Evolutionary conservation across 2,113 vertebrate species (phyloP), one percentile per base, ranked within the genome.

Genomic region (Rhinolophus sinicus): DNA sequence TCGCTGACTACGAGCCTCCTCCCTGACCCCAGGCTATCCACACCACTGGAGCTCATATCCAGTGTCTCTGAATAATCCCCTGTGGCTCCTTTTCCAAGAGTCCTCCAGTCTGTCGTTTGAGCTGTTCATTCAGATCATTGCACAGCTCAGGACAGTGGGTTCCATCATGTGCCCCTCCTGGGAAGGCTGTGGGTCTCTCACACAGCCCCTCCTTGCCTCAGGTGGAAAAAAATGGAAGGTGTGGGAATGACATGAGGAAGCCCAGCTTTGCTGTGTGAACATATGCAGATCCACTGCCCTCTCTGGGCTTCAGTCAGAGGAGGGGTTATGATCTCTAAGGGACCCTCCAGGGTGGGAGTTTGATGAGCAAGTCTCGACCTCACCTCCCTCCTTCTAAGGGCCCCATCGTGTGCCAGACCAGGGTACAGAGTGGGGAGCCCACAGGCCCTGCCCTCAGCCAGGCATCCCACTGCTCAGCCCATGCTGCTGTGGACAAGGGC

Each of bases 301-400:
- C 64, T 83, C 72, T 21, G 30, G 93, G 73, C 67, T 75, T 33
- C 19, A 60, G 70, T 64, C 22, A 69, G 21, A 26, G 12, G 21
- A 40, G 35, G 44, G 14, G 8, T 62, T 4, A 18, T 73, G 64
- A 35, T 24, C 38, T 60, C 77, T 38, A 60, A 78, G 40, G 56
- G 50, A 8, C 40, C 4, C 0, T n/a, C 65, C 2, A 10, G 11
- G 76, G 15, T 1, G 5, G 18, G 16, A 26, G 28, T 26, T 9
- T 9, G 21, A 21, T 19, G 54, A 90, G 52, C 16, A 13, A n/a
- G 19, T 26, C 69, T 35, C 38, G 54, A 30, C 21, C 67, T 50
- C 22, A 33, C 9, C 7, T 19, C 22, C 16, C 44, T n/a, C 18
- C 58, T 86, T 70, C 30, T 18, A 33, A 38, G 64, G 70, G 1